phyloP scores from a whole-genome alignment of 2,113 vertebrate genomes.

The Myiagra hebetior region DNA sequence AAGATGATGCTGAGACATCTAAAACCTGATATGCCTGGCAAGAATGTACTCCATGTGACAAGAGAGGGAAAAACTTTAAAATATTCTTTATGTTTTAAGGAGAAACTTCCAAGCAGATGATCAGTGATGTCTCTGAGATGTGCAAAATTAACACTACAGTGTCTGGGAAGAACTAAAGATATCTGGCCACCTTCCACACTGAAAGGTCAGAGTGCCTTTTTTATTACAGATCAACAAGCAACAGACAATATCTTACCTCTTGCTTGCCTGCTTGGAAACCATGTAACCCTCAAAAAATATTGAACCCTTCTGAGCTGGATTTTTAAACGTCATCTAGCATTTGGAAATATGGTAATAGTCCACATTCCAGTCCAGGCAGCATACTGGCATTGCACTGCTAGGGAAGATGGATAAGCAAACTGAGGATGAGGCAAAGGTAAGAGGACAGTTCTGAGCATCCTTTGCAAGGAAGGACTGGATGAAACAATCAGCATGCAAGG shows the following conservation, averaged over 20 bases:
- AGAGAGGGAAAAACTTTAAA: neutral
- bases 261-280: neutral
- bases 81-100: neutral
- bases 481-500: neutral
- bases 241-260: neutral
- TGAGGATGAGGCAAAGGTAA: neutral
- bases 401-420: neutral
- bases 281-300: neutral
- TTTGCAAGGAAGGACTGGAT: neutral
- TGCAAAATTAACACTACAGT: neutral
- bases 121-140: neutral
- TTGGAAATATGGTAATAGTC: neutral
- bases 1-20: neutral
- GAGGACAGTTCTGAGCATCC: neutral
- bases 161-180: neutral
- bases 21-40: neutral
- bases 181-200: neutral
- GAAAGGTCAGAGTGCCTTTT: neutral
- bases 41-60: neutral
- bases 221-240: neutral
- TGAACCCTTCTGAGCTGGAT: neutral
- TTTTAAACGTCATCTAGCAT: neutral
- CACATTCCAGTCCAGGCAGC: neutral
- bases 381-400: neutral
- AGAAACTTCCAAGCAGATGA: neutral